Evolutionary conservation across 2,888 invertebrate genomes (phyloP), one percentile per base, ranked within the genome.

Genomic region (Kuschelorhynchus macadamiae): DNA sequence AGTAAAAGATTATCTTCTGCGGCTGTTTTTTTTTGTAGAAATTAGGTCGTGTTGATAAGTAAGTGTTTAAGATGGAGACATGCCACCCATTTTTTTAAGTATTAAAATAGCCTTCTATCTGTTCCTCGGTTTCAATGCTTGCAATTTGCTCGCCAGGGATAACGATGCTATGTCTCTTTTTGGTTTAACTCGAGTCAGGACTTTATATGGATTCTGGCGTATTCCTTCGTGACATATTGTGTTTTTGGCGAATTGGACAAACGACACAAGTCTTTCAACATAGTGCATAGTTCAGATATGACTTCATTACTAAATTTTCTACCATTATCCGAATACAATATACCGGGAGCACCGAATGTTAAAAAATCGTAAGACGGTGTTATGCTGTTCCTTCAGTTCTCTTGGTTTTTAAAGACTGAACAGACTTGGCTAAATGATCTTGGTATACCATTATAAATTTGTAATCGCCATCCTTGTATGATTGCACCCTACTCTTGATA

Each of bases 401-500:
- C 63, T 78, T 77, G 52, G 67, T 66, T 65, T 71, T 75, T 56
- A 76, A 72, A 1, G 74, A 68, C 36, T 36, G 36, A 11, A 12
- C 3, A 50, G 30, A 50, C 25, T 50, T 20, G 9, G 72, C 74
- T 49, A 71, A 67, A 71, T 74, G 33, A 36, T 44, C 30, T 33
- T 41, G 46, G 41, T 55, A 63, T 32, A 21, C 21, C 36, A 59
- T 57, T 44, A 74, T 71, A 53, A 71, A 74, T 50, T 71, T 70
- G 49, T 68, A 75, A 42, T 73, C 70, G 39, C 68, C 68, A 67
- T 77, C 70, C n/a, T 44, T 52, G 32, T 49, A 59, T 36, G 72
- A 72, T 44, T 77, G 75, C 74, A 80, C 73, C 66, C 81, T 79
- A 39, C 80, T 79, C 79, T 74, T 80, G 79, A 56, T 79, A 79